Evolutionary conservation across 2,113 vertebrate species (phyloP).

Genomic region (Tychaedon coryphoeus): DNA sequence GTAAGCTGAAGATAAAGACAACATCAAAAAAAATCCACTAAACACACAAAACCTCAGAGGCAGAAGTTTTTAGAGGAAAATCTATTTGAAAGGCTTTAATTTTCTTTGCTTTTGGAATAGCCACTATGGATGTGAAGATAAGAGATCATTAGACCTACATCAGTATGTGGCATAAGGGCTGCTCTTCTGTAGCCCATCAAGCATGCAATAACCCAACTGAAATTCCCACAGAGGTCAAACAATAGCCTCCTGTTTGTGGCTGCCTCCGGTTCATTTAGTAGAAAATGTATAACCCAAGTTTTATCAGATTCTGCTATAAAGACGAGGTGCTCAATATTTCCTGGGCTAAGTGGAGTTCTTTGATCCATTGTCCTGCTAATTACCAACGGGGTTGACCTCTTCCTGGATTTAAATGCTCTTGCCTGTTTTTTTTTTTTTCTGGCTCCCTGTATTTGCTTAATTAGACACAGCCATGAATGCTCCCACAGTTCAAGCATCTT

Average conservation of each 20-base stretch:
- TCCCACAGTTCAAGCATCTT: constrained; percentile 17
- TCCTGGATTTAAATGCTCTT: constrained; percentile 48
- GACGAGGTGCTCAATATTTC: constrained; percentile 53
- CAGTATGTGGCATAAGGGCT: background rate
- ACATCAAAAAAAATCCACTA: background rate
- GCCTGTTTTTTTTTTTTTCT: background rate
- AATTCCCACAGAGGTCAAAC: constrained; percentile 46
- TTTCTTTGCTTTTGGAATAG: constrained; percentile 25
- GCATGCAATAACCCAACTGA: background rate
- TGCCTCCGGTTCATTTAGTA: constrained; percentile 52
- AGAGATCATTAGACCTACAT: constrained; percentile 55
- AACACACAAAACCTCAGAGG: background rate
- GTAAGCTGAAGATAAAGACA: background rate
- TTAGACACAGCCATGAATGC: constrained; percentile 47
- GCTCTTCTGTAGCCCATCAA: constrained; percentile 26
- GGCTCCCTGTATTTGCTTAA: constrained; percentile 53
- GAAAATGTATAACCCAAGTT: constrained; percentile 60
- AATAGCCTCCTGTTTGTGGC: constrained; percentile 44
- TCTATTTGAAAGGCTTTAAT: constrained; percentile 17
- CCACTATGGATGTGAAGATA: constrained; percentile 32
- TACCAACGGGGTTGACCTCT: constrained; percentile 19
- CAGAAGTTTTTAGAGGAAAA: background rate
- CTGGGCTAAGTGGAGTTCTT: constrained; percentile 55
- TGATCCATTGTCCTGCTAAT: constrained; percentile 55
- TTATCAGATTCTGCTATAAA: constrained; percentile 57